Conservation (phyloP, 2,888 invertebrate species). For the Epicampocera succincta region DNA sequence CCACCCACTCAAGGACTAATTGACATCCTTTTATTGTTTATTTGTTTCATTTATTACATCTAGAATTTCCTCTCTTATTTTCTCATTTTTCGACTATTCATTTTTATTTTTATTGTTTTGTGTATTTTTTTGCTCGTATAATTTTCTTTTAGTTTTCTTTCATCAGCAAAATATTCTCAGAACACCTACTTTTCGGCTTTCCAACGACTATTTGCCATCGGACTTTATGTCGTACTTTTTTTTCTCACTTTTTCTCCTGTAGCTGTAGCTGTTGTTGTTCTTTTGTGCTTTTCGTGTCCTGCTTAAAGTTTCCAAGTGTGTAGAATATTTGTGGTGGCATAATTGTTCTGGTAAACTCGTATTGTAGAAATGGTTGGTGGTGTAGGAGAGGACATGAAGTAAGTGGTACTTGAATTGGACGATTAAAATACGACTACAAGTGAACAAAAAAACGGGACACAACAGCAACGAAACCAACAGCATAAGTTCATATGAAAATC, state of each 20-base stretch:
- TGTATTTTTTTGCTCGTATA: neutral
- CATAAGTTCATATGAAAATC: slow-evolving; percentile 49
- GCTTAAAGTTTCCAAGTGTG: slow-evolving; percentile 45
- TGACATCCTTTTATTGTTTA: slow-evolving; percentile 58
- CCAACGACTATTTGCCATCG: neutral
- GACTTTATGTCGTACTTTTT: neutral
- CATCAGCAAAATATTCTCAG: slow-evolving; percentile 30
- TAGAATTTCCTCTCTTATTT: slow-evolving; percentile 30
- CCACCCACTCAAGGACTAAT: slow-evolving; percentile 51
- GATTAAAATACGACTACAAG: slow-evolving; percentile 24
- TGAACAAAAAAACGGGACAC: neutral
- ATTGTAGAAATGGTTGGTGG: neutral
- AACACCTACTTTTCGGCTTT: slow-evolving; percentile 41
- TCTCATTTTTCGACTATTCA: neutral
- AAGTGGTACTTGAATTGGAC: slow-evolving; percentile 47
- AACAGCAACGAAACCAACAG: slow-evolving; percentile 21
- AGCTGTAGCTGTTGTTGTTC: slow-evolving; percentile 10
- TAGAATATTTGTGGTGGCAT: slow-evolving; percentile 56
- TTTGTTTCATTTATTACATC: slow-evolving; percentile 51
- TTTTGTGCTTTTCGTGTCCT: slow-evolving; percentile 45
- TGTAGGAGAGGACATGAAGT: slow-evolving; percentile 11
- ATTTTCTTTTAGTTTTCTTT: slow-evolving; percentile 28
- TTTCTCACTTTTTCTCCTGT: neutral
- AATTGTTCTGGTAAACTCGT: slow-evolving; percentile 41
- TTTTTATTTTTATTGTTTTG: slow-evolving; percentile 11